These are phyloP conservation scores for Dufourea novaeangliae DNA, from an alignment of 1,140 invertebrate genomes.

Conservation along the genomic window DNA sequence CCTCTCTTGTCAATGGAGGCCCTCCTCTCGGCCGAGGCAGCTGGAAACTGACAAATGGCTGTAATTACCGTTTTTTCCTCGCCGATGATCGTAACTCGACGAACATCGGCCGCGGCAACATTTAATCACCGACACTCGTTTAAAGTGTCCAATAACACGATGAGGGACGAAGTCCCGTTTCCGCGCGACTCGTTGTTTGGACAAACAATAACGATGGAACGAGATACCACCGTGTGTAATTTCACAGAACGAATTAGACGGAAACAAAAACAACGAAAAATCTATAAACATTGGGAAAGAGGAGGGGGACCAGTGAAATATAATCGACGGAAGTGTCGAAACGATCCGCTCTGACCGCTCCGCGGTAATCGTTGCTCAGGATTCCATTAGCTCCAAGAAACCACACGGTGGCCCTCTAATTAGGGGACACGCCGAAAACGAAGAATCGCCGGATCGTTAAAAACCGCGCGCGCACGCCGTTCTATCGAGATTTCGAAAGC, in stretches of 20 bases:
- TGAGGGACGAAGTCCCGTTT: background rate
- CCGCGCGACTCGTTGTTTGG: background rate
- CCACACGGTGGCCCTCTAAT: constrained; percentile 30
- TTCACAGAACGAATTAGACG: background rate
- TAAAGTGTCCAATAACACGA: constrained; percentile 1
- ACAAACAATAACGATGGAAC: constrained; percentile 9
- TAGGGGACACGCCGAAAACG: constrained; percentile 2
- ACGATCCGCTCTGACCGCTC: background rate
- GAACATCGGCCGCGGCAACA: background rate
- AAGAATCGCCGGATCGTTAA: background rate
- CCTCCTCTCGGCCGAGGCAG: background rate
- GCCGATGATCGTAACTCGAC: constrained; percentile 16
- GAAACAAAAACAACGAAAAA: background rate
- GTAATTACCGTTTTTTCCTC: constrained; percentile 24
- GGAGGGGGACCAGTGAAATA: background rate
- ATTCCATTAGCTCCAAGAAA: constrained; percentile 27
- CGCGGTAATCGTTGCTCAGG: constrained; percentile 13
- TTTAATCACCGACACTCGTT: constrained; percentile 1
- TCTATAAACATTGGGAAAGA: constrained; percentile 11
- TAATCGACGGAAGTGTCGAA: constrained; percentile 47
- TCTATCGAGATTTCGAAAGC: constrained; percentile 31
- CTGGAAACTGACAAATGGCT: constrained; percentile 32
- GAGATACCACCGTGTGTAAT: no score
- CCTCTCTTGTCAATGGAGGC: no score
- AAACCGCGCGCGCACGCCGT: no score